Conservation (phyloP, 2,797 vertebrate species). For the Percopsis omiscomaycus region DNA sequence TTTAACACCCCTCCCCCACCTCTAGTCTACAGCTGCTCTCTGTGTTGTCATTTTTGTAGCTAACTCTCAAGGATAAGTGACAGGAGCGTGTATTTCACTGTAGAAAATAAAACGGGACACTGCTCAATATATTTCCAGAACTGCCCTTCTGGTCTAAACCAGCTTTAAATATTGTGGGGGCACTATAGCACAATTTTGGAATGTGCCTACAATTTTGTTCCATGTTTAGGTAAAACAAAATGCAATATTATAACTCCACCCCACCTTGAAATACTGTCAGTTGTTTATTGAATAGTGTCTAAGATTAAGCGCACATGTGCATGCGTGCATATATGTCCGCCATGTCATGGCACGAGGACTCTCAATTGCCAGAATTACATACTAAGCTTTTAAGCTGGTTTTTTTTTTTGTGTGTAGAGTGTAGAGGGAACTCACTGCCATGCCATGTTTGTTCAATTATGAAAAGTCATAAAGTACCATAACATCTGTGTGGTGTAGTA, state of each 20-base stretch:
- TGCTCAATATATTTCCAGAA: constrained; percentile 4
- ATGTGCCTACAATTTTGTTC: too few species aligned
- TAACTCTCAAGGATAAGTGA: constrained; percentile 14
- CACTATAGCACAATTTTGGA: constrained; percentile 10
- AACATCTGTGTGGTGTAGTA: neutral
- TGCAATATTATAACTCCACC: too few species aligned
- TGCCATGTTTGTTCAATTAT: constrained; percentile 10
- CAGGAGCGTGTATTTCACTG: too few species aligned
- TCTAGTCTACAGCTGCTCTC: constrained; percentile 20
- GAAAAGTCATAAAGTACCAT: constrained; percentile 1
- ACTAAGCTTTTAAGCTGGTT: too few species aligned
- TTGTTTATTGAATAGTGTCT: too few species aligned
- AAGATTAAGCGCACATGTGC: too few species aligned
- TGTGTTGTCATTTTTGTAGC: constrained; percentile 46
- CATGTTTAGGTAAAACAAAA: too few species aligned
- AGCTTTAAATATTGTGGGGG: neutral
- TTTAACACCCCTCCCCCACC: constrained; percentile 10
- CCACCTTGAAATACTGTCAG: too few species aligned
- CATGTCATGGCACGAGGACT: too few species aligned
- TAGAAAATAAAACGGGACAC: too few species aligned
- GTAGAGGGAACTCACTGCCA: neutral
- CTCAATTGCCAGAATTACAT: too few species aligned
- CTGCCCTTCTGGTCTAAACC: neutral
- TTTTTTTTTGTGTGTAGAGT: neutral
- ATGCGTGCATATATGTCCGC: too few species aligned